These are phyloP conservation scores for Campoletis sonorensis DNA, from an alignment of 1,140 invertebrate genomes.

Conservation along the genomic window DNA sequence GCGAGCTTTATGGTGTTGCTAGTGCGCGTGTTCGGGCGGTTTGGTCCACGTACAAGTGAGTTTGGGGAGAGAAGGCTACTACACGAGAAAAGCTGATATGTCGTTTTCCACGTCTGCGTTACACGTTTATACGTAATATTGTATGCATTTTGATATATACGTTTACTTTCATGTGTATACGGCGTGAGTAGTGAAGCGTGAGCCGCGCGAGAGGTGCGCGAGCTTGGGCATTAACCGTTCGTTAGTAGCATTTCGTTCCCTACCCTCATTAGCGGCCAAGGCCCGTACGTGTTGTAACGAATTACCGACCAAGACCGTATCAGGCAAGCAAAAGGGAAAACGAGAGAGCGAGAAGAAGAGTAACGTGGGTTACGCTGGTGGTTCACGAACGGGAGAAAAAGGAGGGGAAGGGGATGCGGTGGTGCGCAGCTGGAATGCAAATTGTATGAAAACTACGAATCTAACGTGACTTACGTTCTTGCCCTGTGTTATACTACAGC, in stretches of 20 bases:
- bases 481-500: neutral
- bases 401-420: neutral
- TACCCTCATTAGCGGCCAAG: constrained; percentile 55
- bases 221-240: constrained; percentile 55
- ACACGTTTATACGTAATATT: constrained; percentile 14
- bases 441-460: constrained; percentile 50
- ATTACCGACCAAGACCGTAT: constrained; percentile 47
- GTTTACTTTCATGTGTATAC: neutral
- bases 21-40: neutral
- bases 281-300: constrained; percentile 54
- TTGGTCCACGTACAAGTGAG: constrained; percentile 16
- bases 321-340: neutral
- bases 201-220: constrained; percentile 37
- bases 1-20: neutral
- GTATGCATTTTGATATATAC: constrained; percentile 4
- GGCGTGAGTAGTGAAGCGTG: constrained; percentile 27
- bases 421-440: constrained; percentile 49
- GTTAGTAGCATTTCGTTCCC: constrained; percentile 57
- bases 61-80: neutral
- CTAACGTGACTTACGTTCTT: constrained; percentile 42
- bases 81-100: neutral
- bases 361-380: neutral
- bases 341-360: constrained; percentile 6
- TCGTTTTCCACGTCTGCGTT: neutral
- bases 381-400: neutral